These are phyloP conservation scores for Sparidentex hasta DNA, from an alignment of 2,797 vertebrate species.

Conservation along the genomic window DNA sequence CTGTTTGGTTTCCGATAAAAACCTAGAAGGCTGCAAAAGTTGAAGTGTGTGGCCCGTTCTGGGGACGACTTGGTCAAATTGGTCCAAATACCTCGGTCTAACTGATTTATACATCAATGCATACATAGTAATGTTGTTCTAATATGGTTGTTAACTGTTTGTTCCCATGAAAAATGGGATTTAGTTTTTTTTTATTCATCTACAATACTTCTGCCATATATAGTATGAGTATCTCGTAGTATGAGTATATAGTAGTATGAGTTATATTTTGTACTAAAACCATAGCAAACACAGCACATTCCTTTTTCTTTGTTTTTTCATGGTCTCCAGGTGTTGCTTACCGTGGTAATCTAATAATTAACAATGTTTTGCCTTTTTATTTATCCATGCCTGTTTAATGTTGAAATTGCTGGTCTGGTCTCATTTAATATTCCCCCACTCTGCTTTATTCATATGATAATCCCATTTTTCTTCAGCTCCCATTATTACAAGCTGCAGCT, in stretches of 20 bases:
- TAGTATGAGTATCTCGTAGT: no score
- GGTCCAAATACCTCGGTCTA: neutral
- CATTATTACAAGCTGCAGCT: constrained; percentile 56
- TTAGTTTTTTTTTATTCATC: no score
- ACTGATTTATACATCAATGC: neutral
- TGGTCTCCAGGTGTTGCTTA: constrained; percentile 6
- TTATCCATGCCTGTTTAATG: constrained; percentile 32
- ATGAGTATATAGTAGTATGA: no score
- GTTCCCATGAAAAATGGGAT: neutral
- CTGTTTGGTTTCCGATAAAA: neutral
- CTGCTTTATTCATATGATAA: constrained; percentile 50
- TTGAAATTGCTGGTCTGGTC: constrained; percentile 34
- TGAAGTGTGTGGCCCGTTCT: neutral
- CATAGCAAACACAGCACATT: neutral
- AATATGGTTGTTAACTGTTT: neutral
- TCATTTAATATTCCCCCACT: constrained; percentile 40
- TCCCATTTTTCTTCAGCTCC: constrained; percentile 44
- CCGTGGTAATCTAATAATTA: constrained; percentile 33
- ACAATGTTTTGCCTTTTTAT: constrained; percentile 25
- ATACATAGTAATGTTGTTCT: neutral
- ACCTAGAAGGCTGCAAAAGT: neutral
- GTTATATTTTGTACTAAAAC: neutral
- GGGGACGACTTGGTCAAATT: no score
- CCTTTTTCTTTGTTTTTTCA: neutral
- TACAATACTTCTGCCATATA: neutral